Evolutionary conservation across 2,888 invertebrate genomes (phyloP).

Genomic region (Mythimna loreyi): DNA sequence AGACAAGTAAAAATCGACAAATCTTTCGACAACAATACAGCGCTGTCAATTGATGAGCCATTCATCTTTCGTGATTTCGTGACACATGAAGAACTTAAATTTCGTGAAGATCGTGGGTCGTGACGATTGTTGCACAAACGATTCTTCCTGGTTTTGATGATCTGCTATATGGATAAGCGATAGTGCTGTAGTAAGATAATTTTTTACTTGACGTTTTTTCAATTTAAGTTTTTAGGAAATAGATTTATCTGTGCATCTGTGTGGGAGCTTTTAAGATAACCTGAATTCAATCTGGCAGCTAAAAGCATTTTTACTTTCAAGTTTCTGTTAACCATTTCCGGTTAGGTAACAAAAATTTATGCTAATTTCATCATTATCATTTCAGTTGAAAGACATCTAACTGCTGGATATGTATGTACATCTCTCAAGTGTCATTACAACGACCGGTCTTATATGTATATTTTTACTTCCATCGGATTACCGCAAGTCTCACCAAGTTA

Average conservation of each 20-base stretch:
- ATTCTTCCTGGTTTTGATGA: constrained; percentile 65
- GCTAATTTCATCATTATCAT: background rate
- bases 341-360: background rate
- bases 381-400: too few species aligned
- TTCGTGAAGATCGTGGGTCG: constrained; percentile 64
- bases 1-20: constrained; percentile 2
- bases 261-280: constrained; percentile 13
- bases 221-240: constrained; percentile 16
- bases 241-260: constrained; percentile 34
- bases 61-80: constrained; percentile 61
- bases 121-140: constrained; percentile 62
- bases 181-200: constrained; percentile 26
- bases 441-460: too few species aligned
- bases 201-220: constrained; percentile 12
- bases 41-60: constrained; percentile 28
- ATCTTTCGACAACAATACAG: constrained; percentile 19
- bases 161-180: constrained; percentile 47
- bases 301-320: constrained; percentile 5
- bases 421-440: too few species aligned
- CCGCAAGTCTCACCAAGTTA: too few species aligned
- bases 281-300: background rate
- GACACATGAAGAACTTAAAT: constrained; percentile 61
- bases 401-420: too few species aligned
- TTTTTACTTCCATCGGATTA: too few species aligned
- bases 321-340: background rate